Percentiles rank a stretch among this genome's conserved stretches.
phyloP scores from a whole-genome alignment of 1,140 invertebrate species.

The Cydia fagiglandana region DNA sequence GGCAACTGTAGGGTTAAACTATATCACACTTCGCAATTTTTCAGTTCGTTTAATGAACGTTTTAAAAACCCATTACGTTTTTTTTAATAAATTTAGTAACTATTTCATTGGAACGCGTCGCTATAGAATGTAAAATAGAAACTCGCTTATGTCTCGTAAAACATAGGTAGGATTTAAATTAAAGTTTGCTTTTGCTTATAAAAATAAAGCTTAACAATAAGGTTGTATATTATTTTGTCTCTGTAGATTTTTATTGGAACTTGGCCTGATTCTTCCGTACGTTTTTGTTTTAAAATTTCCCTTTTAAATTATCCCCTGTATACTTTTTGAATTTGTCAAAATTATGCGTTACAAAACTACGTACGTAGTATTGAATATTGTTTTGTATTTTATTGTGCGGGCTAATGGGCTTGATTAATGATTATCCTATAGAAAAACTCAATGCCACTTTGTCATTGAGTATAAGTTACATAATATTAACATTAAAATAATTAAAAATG shows the following conservation, averaged over 20 bases:
- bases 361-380: not conserved
- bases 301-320: not conserved
- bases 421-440: not conserved
- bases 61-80: not conserved
- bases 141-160: constrained; percentile 41
- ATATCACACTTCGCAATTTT: not conserved
- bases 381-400: not conserved
- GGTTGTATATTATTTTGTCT: constrained; percentile 49
- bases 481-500: too few species aligned
- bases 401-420: too few species aligned
- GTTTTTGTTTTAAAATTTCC: not conserved
- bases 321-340: not conserved
- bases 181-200: constrained; percentile 44
- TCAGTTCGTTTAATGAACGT: not conserved
- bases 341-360: not conserved
- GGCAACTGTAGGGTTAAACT: not conserved
- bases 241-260: constrained; percentile 28
- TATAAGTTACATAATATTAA: too few species aligned
- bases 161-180: constrained; percentile 36
- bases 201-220: constrained; percentile 48
- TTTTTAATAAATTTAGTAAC: not conserved
- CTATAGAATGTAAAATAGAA: constrained; percentile 33
- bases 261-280: constrained; percentile 11
- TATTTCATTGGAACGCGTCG: not conserved
- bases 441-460: too few species aligned